Percentiles rank a stretch among this genome's conserved stretches.
These are phyloP conservation scores for Corydoras sp. DNA, from an alignment of 2,113 vertebrate species.

Conservation along the genomic window DNA sequence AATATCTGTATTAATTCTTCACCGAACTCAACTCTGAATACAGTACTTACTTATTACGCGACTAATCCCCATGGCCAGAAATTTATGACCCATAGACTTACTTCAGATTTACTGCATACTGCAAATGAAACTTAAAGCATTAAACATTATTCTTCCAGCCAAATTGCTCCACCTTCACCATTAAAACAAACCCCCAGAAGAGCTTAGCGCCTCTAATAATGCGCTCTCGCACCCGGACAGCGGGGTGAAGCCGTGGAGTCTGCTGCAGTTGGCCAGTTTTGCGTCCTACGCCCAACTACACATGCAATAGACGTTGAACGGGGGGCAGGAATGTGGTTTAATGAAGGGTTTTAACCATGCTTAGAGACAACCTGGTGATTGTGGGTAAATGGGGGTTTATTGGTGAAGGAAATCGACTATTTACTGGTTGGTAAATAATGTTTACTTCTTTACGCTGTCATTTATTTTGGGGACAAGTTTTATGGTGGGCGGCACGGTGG, in stretches of 20 bases:
- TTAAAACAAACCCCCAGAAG: conserved; percentile 26
- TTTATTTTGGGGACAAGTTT: too few species aligned
- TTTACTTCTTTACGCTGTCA: too few species aligned
- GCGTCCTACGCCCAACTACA: conserved; percentile 24
- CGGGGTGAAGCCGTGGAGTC: conserved; percentile 1
- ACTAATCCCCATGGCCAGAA: not conserved
- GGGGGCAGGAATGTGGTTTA: not conserved
- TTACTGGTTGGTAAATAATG: too few species aligned
- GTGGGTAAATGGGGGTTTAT: too few species aligned
- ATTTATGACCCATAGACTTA: conserved; percentile 2
- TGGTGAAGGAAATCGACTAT: too few species aligned
- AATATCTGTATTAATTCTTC: not conserved
- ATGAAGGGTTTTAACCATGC: too few species aligned
- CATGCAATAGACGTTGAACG: conserved; percentile 11
- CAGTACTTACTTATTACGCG: not conserved
- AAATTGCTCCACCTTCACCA: not conserved
- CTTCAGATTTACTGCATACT: conserved; percentile 14
- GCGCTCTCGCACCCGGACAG: conserved; percentile 5
- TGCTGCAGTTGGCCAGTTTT: conserved; percentile 12
- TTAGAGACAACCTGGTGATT: too few species aligned
- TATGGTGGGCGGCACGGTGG: too few species aligned
- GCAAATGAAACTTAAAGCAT: conserved; percentile 6
- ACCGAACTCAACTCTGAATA: not conserved
- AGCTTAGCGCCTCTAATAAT: conserved; percentile 27
- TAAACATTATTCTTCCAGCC: conserved; percentile 10